phyloP scores from a whole-genome alignment of 1,140 invertebrate genomes.

The Zaprionus inermis region DNA sequence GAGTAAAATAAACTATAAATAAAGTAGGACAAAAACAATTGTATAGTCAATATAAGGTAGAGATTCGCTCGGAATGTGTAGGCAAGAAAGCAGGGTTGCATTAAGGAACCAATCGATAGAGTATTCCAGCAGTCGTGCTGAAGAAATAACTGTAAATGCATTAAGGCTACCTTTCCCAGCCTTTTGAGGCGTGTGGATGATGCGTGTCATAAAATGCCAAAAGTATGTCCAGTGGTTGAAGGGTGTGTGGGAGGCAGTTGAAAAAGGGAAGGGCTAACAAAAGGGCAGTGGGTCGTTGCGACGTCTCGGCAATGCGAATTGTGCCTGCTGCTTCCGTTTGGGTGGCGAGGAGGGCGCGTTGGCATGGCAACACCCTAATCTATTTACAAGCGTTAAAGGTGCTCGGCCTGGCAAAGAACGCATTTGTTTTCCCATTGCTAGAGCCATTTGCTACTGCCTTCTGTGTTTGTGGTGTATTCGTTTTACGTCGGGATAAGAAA shows the following conservation, averaged over 20 bases:
- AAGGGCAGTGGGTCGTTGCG: slow-evolving; percentile 43
- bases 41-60: no score
- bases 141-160: neutral
- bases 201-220: slow-evolving; percentile 69
- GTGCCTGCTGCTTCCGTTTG: slow-evolving; percentile 21
- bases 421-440: slow-evolving; percentile 52
- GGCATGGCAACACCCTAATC: slow-evolving; percentile 74
- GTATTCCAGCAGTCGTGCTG: slow-evolving; percentile 6
- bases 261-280: slow-evolving; percentile 11
- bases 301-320: slow-evolving; percentile 30
- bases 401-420: slow-evolving; percentile 36
- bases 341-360: slow-evolving; percentile 19
- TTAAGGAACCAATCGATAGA: neutral
- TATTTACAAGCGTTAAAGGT: slow-evolving; percentile 56
- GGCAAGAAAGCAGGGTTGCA: neutral
- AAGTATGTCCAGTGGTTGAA: slow-evolving; percentile 58
- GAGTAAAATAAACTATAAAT: no score
- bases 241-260: neutral
- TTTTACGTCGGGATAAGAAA: slow-evolving; percentile 61
- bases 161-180: slow-evolving; percentile 8
- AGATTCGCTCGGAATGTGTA: neutral
- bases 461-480: slow-evolving; percentile 10
- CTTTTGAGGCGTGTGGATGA: slow-evolving; percentile 39
- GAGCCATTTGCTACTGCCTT: slow-evolving; percentile 22
- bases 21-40: no score